These are phyloP conservation scores for Arge pagana DNA, from an alignment of 2,888 invertebrate species.

Conservation along the genomic window DNA sequence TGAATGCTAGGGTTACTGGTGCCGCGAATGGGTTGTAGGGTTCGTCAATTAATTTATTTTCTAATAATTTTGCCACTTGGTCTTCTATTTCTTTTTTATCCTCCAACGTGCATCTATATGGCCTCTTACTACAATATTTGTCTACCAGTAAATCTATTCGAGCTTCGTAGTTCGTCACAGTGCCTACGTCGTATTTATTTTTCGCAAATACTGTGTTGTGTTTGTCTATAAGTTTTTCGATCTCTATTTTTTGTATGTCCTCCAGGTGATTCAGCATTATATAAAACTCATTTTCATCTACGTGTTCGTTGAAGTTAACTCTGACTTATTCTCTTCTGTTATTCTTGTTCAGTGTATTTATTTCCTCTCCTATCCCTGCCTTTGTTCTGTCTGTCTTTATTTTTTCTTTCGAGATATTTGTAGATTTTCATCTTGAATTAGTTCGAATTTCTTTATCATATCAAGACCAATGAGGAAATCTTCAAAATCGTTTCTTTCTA, in stretches of 20 bases:
- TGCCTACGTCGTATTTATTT: conserved; percentile 27
- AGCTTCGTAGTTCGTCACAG: conserved; percentile 23
- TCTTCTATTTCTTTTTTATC: conserved; percentile 25
- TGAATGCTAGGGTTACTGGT: conserved; percentile 33
- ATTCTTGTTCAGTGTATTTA: not conserved
- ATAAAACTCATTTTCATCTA: conserved; percentile 9
- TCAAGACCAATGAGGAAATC: conserved; percentile 25
- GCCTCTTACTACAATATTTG: conserved; percentile 24
- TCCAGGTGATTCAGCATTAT: conserved; percentile 10
- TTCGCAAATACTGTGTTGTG: conserved; percentile 30
- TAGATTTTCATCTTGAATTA: conserved; percentile 27
- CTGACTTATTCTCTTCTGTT: not conserved
- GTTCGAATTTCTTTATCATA: conserved; percentile 26
- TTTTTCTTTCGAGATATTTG: conserved; percentile 21
- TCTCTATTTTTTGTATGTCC: not conserved
- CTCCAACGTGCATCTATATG: conserved; percentile 25
- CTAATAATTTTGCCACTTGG: conserved; percentile 23
- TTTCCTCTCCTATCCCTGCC: too few species aligned
- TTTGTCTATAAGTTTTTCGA: conserved; percentile 16
- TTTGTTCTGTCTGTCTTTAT: not conserved
- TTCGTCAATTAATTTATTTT: conserved; percentile 23
- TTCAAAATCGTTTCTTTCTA: conserved; percentile 23
- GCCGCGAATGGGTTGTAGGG: conserved; percentile 27
- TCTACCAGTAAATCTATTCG: conserved; percentile 23
- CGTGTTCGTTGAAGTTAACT: conserved; percentile 12